phyloP scores from a whole-genome alignment of 2,888 invertebrate genomes.

The Octodonta nipae region DNA sequence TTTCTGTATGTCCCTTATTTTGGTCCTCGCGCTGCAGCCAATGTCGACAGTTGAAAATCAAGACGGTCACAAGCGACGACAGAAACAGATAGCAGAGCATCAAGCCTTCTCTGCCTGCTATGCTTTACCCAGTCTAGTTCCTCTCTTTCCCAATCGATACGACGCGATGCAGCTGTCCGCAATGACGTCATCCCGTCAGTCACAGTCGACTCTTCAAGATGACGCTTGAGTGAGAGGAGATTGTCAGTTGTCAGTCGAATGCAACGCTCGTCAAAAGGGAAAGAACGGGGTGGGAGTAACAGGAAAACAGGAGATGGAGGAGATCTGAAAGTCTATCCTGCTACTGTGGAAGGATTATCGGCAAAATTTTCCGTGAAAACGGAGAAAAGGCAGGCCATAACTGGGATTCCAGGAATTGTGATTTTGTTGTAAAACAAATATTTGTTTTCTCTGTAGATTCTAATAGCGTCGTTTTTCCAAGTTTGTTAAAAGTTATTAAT shows the following conservation, averaged over 20 bases:
- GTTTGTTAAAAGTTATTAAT: too few species aligned
- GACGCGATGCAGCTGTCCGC: conserved; percentile 28
- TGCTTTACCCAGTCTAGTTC: neutral
- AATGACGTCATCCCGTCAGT: conserved; percentile 33
- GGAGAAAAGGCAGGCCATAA: too few species aligned
- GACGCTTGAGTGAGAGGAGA: conserved; percentile 16
- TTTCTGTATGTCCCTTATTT: neutral
- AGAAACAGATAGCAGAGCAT: conserved; percentile 1
- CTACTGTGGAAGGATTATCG: too few species aligned
- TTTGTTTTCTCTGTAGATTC: too few species aligned
- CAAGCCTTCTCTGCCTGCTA: neutral
- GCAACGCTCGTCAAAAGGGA: conserved; percentile 17
- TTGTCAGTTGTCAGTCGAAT: conserved; percentile 17
- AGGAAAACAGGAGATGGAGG: conserved; percentile 1
- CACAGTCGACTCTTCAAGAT: conserved; percentile 4
- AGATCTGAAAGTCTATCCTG: too few species aligned
- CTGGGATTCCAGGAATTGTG: too few species aligned
- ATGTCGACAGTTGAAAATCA: neutral
- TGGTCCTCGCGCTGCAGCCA: neutral
- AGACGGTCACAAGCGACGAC: neutral
- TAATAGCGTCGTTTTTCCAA: too few species aligned
- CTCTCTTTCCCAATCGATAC: neutral
- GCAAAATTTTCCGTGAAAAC: too few species aligned
- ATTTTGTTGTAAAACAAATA: too few species aligned
- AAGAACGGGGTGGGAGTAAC: conserved; percentile 3